Base-by-base conservation (phyloP, 1,140 invertebrate species). In the Brachionus paranguensis region DNA sequence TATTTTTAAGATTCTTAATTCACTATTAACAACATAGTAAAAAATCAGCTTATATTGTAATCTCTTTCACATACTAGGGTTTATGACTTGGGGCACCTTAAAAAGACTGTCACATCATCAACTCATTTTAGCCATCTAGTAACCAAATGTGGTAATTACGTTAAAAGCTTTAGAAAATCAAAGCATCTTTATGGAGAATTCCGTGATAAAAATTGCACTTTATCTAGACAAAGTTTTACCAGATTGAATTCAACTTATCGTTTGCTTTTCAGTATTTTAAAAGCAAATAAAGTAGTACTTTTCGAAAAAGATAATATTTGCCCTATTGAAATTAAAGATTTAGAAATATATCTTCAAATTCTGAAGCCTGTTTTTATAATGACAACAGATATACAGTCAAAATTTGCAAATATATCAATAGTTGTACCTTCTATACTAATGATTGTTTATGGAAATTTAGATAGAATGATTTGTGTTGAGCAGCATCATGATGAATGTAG, bases 341-440 rank as follows among this genome's bases (percentile, higher is more conserved):
- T 68, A 29, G 64, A 68, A n/a, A 68, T 68, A 29, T 68, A 68
- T 68, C 64, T 68, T 68, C 64, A 68, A 33, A 37, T 68, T 68
- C 64, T 68, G 14, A 68, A 68, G 27, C 64, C 64, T 29, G 64
- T 68, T 14, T 68, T 33, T 33, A 33, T 68, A 24, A 72, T 72
- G 3, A 43, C 29, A 72, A 72, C 5, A 14, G 27, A 68, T 68
- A 68, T n/a, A 29, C 10, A 68, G 27, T 27, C 12, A 0, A 68
- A 68, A 37, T 68, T 27, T 68, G 20, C 27, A 68, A 68, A 68
- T 33, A 68, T 68, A 68, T 68, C 64, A 68, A 27, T 33, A 27
- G 24, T 24, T 12, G 24, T 68, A 27, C 64, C 64, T 2, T 68
- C 64, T 27, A 68, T 37, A 27, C 29, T 68, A 29, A 68, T 68